Conservation (phyloP, 37 sponge, comb jelly and placozoan species). For the Aphrocallistes beatrix region DNA sequence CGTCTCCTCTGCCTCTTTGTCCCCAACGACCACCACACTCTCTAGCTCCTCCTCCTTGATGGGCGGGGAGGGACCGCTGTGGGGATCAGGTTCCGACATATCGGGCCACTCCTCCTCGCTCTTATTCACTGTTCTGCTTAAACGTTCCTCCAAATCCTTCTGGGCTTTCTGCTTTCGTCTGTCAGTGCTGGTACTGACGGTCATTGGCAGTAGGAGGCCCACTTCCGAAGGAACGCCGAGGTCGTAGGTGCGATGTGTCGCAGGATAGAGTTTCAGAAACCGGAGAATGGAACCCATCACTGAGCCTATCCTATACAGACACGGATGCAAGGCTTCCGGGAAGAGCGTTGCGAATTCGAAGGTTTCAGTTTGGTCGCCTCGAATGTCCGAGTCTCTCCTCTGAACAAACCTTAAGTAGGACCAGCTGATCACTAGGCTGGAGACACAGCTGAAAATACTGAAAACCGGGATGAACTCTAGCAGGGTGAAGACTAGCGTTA, state of each 20-base stretch:
- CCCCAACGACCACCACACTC: slow-evolving; percentile 1
- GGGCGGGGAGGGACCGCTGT: not conserved
- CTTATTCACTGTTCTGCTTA: not conserved
- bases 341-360: not conserved
- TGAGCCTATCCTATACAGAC: not conserved
- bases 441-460: not conserved
- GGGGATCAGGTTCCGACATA: not conserved
- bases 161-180: not conserved
- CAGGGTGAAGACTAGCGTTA: not conserved
- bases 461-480: not conserved
- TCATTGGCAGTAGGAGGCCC: not conserved
- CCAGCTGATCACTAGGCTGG: not conserved
- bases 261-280: not conserved
- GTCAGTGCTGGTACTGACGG: not conserved
- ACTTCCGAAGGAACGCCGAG: not conserved
- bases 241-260: not conserved
- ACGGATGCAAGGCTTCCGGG: not conserved
- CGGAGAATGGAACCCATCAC: not conserved
- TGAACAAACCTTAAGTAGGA: not conserved
- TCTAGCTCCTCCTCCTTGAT: not conserved
- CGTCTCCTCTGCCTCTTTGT: not conserved
- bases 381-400: not conserved
- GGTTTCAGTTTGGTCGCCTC: not conserved
- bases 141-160: not conserved
- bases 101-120: slow-evolving; percentile 15